Evolutionary conservation across 2,797 vertebrate genomes (phyloP).

Genomic region (Oreochromis grahami): DNA sequence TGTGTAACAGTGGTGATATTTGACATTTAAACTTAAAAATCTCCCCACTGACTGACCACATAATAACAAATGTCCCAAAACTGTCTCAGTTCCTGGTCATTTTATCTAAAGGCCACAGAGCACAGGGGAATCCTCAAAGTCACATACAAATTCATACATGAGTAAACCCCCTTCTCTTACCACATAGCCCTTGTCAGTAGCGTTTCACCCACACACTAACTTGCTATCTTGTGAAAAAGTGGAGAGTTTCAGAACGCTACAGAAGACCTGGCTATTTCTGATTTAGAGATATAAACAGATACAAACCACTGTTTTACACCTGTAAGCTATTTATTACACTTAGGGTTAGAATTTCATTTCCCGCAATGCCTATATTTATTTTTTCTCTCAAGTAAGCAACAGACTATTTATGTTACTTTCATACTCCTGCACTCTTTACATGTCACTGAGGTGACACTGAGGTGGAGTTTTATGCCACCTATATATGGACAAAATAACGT

Average conservation of each 20-base stretch:
- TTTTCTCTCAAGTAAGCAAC: neutral
- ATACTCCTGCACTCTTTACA: slow-evolving; percentile 2
- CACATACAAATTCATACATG: slow-evolving; percentile 10
- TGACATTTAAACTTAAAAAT: neutral
- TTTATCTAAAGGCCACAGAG: neutral
- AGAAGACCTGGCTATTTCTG: neutral
- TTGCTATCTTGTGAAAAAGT: neutral
- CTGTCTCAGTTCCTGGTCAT: neutral
- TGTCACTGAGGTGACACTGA: neutral
- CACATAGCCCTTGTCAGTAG: neutral
- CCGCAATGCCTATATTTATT: neutral
- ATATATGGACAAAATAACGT: neutral
- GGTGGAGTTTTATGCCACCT: neutral
- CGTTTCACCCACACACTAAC: slow-evolving; percentile 27
- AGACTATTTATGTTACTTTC: slow-evolving; percentile 6
- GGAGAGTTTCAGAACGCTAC: slow-evolving; percentile 3
- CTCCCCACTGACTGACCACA: neutral
- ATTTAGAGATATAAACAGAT: neutral
- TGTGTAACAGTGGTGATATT: neutral
- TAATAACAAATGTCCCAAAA: neutral
- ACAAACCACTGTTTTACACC: neutral
- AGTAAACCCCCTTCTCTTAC: neutral
- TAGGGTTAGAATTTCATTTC: neutral
- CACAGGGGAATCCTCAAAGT: slow-evolving; percentile 5
- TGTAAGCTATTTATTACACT: neutral